These are phyloP conservation scores for Phocoena phocoena DNA, from an alignment of 2,113 vertebrate genomes.

Conservation along the genomic window DNA sequence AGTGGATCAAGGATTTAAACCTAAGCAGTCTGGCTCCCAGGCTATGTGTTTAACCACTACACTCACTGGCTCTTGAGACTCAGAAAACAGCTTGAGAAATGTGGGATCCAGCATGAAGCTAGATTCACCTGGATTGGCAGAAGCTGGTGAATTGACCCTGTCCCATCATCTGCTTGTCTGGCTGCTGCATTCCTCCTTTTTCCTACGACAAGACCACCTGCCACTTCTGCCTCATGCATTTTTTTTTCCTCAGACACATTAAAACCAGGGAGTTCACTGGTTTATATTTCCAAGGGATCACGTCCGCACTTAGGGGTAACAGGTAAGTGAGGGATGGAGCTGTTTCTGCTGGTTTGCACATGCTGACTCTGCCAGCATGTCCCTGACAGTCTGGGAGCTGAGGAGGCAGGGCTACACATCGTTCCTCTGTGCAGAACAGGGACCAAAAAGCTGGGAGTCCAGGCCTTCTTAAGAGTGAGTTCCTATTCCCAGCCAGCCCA, in stretches of 20 bases:
- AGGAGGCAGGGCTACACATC: fast-evolving
- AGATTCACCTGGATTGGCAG: background rate
- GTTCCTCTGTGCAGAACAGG: background rate
- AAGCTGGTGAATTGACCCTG: background rate
- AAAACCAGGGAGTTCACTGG: background rate
- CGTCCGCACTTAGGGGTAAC: background rate
- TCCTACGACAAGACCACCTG: background rate
- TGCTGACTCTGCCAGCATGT: background rate
- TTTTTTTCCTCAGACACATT: background rate
- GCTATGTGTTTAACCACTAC: fast-evolving
- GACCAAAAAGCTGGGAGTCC: background rate
- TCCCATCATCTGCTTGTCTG: background rate
- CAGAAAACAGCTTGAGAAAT: background rate
- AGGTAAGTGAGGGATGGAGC: too few species aligned
- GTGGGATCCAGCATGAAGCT: background rate
- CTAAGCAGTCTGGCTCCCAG: too few species aligned
- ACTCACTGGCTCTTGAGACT: background rate
- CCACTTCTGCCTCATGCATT: background rate
- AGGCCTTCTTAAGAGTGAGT: background rate
- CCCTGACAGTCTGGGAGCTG: background rate
- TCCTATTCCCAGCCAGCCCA: background rate
- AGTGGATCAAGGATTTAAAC: background rate
- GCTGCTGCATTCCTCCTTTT: background rate
- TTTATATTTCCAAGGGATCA: background rate
- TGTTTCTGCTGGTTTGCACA: background rate